These are phyloP conservation scores for Tenthredo scrophulariae DNA, from an alignment of 2,888 invertebrate species.

Conservation along the genomic window DNA sequence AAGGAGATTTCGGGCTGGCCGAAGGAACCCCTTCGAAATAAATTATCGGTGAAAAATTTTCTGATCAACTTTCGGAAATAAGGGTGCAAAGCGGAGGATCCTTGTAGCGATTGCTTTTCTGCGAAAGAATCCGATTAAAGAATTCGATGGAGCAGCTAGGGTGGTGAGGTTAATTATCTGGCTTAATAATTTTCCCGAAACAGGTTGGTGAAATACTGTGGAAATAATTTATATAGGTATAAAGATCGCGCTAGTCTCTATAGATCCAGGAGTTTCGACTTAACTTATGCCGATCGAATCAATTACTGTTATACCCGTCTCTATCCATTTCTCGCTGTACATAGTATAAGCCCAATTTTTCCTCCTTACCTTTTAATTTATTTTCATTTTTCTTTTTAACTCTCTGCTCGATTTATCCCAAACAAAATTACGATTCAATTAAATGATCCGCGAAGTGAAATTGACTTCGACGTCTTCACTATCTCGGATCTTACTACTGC, in stretches of 20 bases:
- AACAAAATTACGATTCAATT: constrained; percentile 33
- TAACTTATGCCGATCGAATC: constrained; percentile 33
- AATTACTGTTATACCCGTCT: neutral
- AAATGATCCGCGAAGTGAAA: constrained; percentile 34
- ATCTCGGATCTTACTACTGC: neutral
- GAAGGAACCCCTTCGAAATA: neutral
- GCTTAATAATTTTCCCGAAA: constrained; percentile 12
- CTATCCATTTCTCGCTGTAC: neutral
- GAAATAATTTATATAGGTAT: neutral
- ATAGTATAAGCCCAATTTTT: neutral
- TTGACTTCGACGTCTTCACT: constrained; percentile 29
- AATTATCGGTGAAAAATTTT: neutral
- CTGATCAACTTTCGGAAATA: neutral
- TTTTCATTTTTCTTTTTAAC: neutral
- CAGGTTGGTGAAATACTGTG: neutral
- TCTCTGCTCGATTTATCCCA: constrained; percentile 11
- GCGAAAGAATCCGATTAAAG: neutral
- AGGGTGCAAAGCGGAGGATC: neutral
- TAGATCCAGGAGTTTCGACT: constrained; percentile 8
- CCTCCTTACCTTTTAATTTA: neutral
- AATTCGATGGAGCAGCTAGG: neutral
- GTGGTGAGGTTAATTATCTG: constrained; percentile 3
- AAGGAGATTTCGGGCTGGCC: neutral
- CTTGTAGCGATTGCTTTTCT: constrained; percentile 7
- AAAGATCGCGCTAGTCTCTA: neutral